These are phyloP conservation scores for Lepidurus couesii DNA, from an alignment of 1,140 invertebrate species.

Conservation along the genomic window DNA sequence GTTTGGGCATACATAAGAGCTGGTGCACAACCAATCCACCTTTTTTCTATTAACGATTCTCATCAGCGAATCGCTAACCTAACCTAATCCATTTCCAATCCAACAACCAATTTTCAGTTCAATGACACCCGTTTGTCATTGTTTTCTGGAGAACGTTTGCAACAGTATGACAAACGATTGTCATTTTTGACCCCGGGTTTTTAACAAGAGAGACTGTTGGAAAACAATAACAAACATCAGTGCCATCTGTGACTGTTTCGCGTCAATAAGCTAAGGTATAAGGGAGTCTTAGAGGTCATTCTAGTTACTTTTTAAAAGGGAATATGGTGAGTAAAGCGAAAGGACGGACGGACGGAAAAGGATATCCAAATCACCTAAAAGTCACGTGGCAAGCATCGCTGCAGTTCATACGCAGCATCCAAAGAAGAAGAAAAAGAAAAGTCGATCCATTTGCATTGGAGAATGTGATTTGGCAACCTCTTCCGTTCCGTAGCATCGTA, in stretches of 20 bases:
- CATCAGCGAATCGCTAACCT: no score
- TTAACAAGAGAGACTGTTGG: background rate
- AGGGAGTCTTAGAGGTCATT: no score
- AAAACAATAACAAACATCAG: no score
- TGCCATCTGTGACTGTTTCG: no score
- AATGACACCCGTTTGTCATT: background rate
- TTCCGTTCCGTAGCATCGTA: background rate
- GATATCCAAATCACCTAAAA: background rate
- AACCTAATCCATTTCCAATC: no score
- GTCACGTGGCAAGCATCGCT: background rate
- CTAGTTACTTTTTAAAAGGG: no score
- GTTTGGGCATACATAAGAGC: no score
- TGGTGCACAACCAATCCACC: no score
- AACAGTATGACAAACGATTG: background rate
- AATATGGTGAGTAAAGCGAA: background rate
- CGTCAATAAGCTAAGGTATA: no score
- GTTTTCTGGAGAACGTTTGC: background rate
- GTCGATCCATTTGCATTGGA: background rate
- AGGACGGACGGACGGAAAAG: background rate
- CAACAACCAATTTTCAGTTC: background rate
- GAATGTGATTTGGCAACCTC: conserved; percentile 1
- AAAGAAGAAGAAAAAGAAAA: no score
- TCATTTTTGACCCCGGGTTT: background rate
- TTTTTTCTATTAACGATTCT: no score
- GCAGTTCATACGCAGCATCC: background rate